These are phyloP conservation scores for Drosophila limbata DNA, from an alignment of 2,888 invertebrate species.

Conservation along the genomic window DNA sequence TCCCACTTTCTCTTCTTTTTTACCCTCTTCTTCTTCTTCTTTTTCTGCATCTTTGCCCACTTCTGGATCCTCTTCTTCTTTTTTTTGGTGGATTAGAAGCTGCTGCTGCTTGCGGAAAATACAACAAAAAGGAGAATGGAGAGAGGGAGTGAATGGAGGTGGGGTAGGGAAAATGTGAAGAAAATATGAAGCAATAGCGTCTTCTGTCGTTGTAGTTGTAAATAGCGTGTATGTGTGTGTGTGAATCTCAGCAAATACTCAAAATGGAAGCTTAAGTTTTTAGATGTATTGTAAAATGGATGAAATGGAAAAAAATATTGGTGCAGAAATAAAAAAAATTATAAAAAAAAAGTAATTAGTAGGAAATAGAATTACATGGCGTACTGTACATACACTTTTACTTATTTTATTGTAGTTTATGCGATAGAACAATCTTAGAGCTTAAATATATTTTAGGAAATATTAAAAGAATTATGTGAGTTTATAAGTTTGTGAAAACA, in stretches of 20 bases:
- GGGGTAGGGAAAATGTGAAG: neutral
- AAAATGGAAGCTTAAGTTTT: neutral
- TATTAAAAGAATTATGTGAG: too few species aligned
- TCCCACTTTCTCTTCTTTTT: neutral
- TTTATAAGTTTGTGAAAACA: too few species aligned
- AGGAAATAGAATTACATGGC: too few species aligned
- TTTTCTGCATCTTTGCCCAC: constrained; percentile 26
- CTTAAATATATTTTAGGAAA: too few species aligned
- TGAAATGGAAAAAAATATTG: neutral
- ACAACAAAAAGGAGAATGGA: neutral
- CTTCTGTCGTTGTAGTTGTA: constrained; percentile 29
- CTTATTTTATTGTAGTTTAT: too few species aligned
- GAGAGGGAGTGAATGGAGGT: neutral
- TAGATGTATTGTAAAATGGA: neutral
- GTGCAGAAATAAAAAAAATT: too few species aligned
- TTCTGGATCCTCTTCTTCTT: constrained; percentile 10
- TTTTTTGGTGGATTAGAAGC: constrained; percentile 69
- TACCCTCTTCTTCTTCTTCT: constrained; percentile 4
- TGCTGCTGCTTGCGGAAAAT: neutral
- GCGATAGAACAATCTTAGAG: too few species aligned
- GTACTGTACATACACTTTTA: too few species aligned
- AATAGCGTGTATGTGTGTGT: constrained; percentile 2
- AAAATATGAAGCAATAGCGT: constrained; percentile 20
- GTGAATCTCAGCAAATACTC: constrained; percentile 12
- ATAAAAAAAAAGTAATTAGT: too few species aligned